Base-by-base conservation (phyloP, 2,888 invertebrate species). In the Pristionchus maxplancki region DNA sequence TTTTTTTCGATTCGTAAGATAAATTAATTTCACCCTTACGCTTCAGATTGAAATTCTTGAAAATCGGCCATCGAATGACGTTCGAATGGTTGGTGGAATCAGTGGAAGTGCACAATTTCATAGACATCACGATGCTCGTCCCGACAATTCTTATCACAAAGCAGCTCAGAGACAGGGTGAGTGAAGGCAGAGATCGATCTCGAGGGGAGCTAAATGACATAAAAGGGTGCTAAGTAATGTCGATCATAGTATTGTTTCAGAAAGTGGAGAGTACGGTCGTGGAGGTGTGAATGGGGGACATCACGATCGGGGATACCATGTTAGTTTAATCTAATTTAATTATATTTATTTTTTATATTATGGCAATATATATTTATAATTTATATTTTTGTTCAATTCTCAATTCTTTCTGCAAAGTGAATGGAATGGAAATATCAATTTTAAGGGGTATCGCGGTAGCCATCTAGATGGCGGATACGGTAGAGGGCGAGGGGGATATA, bases 61-160 rank as follows among this genome's bases (percentile, higher is more conserved):
- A 17, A 24, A 24, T 53, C 53, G 62, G 1, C 58, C 84, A 2
- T 40, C 40, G 5, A 58, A 53, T 24, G 84, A 84, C 44, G 84
- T 84, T 37, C 53, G 84, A 62, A 84, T 58, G 84, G 44, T 83
- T 28, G 82, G 62, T n/a, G 81, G 81, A 50, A 81, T 84, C 62
- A 44, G 62, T 37, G 81, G 81, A 31, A 48, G 81, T 37, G 28
- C 50, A 44, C 48, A 81, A 13, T 44, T 44, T 44, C 44, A 78
- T 13, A 81, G 48, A 50, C 28, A n/a, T 50, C 48, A 50, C 20
- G 48, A 48, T 40, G 6, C 78, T 44, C 78, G 78, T n/a, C 44
- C 13, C 5, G 78, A 78, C 17, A 20, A 81, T 28, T 40, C 48
- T 81, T 50, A 81, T 81, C 48, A 31, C 13, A 48, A 44, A 50